Base-by-base conservation (phyloP, 2,888 invertebrate genomes). In the Hydrotaea diabolus region DNA sequence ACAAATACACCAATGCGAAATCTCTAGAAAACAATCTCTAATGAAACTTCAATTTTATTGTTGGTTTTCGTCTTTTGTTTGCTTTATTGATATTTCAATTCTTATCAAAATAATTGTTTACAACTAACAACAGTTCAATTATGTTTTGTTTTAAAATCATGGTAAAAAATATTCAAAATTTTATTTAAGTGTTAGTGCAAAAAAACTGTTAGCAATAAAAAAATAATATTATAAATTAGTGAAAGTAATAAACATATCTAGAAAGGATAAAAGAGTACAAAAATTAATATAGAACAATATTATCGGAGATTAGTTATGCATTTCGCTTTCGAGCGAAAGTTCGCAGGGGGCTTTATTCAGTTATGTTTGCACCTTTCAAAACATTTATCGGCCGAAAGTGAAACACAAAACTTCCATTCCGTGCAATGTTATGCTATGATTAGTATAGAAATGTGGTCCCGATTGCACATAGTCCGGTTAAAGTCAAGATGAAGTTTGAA, bases 101-200 rank as follows among this genome's bases (percentile, higher is more conserved):
- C 79, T 81, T 85, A 85, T 82, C 84, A 85, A 85, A 85, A 85
- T 85, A 81, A 85, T 85, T 85, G 76, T 85, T 62, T 85, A 85
- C 78, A 81, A 82, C 76, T 85, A 85, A 73, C 76, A 85, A 85
- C 84, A 79, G 72, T 81, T 31, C 7, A 31, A 31, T 31, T 31
- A n/a, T n/a, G n/a, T n/a, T 26, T 71, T 74, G 31, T 53, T 78
- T 77, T 43, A 43, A 64, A 66, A 66, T 43, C 66, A 59, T 82
- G 53, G 74, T 66, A 66, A 76, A 64, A 80, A 77, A 19, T 31
- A 71, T 72, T 46, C 57, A 77, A 31, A 31, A 66, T 73, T 59
- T 66, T 59, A 21, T 53, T 31, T 31, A 83, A 69, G n/a, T 59
- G 11, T 57, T 59, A 43, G 11, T 59, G 39, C 59, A 66, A 66